Percentiles rank a stretch among this genome's conserved stretches.
phyloP scores from a whole-genome alignment of 2,888 invertebrate species.

The Erannis defoliaria region DNA sequence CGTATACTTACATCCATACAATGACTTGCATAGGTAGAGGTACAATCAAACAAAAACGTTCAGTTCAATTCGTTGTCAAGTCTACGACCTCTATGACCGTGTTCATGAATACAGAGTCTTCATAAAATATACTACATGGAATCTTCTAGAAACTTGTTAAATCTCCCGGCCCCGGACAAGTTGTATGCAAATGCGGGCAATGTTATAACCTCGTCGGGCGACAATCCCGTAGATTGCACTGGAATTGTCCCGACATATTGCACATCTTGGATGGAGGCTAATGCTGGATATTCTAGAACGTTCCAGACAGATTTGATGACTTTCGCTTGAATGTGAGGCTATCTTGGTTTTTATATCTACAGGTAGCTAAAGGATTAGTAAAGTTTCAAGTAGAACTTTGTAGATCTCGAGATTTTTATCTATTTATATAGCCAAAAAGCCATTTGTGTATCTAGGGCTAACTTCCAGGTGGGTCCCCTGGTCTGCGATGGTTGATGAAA shows the following conservation, averaged over 20 bases:
- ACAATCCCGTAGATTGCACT: slow-evolving; percentile 41
- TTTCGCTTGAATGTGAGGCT: background rate
- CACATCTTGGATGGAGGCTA: slow-evolving; percentile 24
- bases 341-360: background rate
- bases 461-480: too few species aligned
- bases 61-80: too few species aligned
- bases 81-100: background rate
- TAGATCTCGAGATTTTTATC: too few species aligned
- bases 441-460: too few species aligned
- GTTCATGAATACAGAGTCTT: background rate
- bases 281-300: slow-evolving; percentile 18
- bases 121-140: slow-evolving; percentile 2
- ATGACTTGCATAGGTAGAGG: too few species aligned
- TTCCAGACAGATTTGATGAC: slow-evolving; percentile 25
- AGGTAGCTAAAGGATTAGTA: background rate
- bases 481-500: too few species aligned
- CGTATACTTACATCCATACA: too few species aligned
- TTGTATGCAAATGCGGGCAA: slow-evolving; percentile 54
- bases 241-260: slow-evolving; percentile 39
- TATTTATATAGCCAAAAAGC: too few species aligned
- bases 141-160: slow-evolving; percentile 24
- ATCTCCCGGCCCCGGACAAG: slow-evolving; percentile 28
- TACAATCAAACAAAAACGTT: too few species aligned
- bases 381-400: too few species aligned
- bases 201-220: slow-evolving; percentile 50